Conservation (phyloP, 1,140 invertebrate genomes). For the Cotesia glomerata region DNA sequence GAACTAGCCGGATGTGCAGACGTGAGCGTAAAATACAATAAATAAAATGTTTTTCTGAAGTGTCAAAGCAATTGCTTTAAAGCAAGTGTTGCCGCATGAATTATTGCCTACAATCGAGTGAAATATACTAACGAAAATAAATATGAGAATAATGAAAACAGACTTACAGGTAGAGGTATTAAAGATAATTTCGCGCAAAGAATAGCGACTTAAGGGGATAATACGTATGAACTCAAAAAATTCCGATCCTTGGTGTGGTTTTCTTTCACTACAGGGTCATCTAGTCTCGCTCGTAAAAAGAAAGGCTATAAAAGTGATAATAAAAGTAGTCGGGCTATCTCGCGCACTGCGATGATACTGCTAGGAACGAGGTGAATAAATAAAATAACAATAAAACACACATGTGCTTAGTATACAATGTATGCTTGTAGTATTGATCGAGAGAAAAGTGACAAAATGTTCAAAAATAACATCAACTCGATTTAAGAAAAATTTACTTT, state of each 20-base stretch:
- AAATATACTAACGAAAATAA: neutral
- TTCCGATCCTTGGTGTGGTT: neutral
- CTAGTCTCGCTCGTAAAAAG: neutral
- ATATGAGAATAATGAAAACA: too few species aligned
- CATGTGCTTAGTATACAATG: too few species aligned
- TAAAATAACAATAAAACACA: neutral
- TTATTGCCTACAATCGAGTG: conserved; percentile 21
- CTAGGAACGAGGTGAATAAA: neutral
- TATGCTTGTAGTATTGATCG: neutral
- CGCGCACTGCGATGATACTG: neutral
- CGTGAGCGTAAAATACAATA: conserved; percentile 15
- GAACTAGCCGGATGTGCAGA: conserved; percentile 7
- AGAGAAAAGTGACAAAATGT: conserved; percentile 5
- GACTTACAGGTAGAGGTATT: neutral
- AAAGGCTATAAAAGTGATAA: conserved; percentile 1
- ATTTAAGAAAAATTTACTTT: neutral
- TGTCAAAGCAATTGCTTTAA: neutral
- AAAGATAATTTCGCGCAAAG: neutral
- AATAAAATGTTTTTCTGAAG: conserved; percentile 17
- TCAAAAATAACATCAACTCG: neutral
- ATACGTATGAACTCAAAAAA: conserved; percentile 3
- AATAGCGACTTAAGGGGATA: neutral
- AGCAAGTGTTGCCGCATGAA: conserved; percentile 23
- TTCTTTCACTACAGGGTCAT: neutral
- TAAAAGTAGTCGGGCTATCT: neutral